Conservation (phyloP, 2,888 invertebrate genomes). For the Psylliodes chrysocephalus region DNA sequence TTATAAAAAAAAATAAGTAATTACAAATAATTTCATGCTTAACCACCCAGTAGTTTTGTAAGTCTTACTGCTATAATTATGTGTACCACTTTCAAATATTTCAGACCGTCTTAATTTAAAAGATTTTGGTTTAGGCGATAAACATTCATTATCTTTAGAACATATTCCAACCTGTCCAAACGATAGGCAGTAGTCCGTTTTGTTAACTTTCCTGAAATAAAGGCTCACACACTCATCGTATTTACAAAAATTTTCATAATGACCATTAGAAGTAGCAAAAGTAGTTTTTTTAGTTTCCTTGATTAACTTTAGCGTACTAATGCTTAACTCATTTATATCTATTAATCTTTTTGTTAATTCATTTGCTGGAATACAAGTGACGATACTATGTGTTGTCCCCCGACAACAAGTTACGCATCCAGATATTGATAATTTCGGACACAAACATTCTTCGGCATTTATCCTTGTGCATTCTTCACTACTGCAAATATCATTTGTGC, state of each 20-base stretch:
- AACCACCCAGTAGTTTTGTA: neutral
- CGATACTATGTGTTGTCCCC: constrained; percentile 11
- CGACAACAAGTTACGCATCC: constrained; percentile 47
- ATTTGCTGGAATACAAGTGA: constrained; percentile 34
- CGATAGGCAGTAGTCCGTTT: constrained; percentile 44
- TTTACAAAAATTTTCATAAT: constrained; percentile 37
- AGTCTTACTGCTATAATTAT: neutral
- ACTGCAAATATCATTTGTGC: constrained; percentile 64
- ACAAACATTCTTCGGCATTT: constrained; percentile 65
- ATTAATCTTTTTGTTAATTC: constrained; percentile 31
- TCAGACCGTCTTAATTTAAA: neutral
- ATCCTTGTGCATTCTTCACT: constrained; percentile 66
- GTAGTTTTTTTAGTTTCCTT: too few species aligned
- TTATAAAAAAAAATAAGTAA: neutral
- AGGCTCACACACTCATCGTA: constrained; percentile 37
- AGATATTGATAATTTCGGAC: constrained; percentile 48
- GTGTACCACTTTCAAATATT: neutral
- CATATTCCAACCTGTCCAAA: constrained; percentile 48
- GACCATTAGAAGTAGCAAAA: too few species aligned
- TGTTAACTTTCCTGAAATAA: constrained; percentile 39
- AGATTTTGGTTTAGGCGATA: constrained; percentile 9
- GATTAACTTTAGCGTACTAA: constrained; percentile 13
- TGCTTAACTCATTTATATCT: constrained; percentile 3
- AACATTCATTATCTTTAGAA: constrained; percentile 10
- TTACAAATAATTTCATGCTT: constrained; percentile 1